phyloP scores from a whole-genome alignment of 1,140 invertebrate species.

The Drosophila asahinai region DNA sequence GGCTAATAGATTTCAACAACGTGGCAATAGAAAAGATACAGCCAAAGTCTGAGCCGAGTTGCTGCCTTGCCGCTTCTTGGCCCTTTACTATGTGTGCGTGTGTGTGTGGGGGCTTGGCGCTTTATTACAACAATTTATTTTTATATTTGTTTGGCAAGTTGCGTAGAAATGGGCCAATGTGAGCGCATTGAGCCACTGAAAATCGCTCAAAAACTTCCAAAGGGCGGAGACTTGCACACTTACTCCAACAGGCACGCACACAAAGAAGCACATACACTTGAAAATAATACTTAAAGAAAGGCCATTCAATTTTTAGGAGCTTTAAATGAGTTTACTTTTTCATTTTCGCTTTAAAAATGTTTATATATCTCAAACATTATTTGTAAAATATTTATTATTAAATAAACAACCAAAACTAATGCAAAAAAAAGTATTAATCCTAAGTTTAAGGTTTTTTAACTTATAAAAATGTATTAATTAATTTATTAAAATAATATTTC shows the following conservation, averaged over 20 bases:
- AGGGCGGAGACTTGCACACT: constrained; percentile 29
- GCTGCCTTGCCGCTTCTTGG: constrained; percentile 32
- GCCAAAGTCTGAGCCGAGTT: constrained; percentile 69
- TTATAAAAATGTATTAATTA: too few relatives aligned
- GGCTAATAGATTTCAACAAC: constrained; percentile 84
- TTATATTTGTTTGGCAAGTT: constrained; percentile 84
- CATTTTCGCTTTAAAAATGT: too few relatives aligned
- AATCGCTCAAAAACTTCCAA: constrained; percentile 71
- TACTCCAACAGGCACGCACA: not conserved
- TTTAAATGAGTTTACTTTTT: too few relatives aligned
- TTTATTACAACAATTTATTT: constrained; percentile 82
- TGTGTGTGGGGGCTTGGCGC: constrained; percentile 43
- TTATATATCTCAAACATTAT: too few relatives aligned
- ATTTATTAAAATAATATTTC: too few relatives aligned
- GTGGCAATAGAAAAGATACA: constrained; percentile 84
- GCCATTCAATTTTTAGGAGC: too few relatives aligned
- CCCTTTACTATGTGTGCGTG: constrained; percentile 26
- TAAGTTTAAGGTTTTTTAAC: too few relatives aligned
- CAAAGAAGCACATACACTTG: not conserved
- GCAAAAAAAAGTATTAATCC: too few relatives aligned
- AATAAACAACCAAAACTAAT: too few relatives aligned
- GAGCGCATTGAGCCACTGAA: constrained; percentile 60
- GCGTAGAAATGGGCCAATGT: constrained; percentile 75
- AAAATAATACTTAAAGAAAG: too few relatives aligned
- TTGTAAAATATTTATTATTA: too few relatives aligned